Conservation (phyloP, 2,113 vertebrate genomes). For the Aphelocoma coerulescens region DNA sequence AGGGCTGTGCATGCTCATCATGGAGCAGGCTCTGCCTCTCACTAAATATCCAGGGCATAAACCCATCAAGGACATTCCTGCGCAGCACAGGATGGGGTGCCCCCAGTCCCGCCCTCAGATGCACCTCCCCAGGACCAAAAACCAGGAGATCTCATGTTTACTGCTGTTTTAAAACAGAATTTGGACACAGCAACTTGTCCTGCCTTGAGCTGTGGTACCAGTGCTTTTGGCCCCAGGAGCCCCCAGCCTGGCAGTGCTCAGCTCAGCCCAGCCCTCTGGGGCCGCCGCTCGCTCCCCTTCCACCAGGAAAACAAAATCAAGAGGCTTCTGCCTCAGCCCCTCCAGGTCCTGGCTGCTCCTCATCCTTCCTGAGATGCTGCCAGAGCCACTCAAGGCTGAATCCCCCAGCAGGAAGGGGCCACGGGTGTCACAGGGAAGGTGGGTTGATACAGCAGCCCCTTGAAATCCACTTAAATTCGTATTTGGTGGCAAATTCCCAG, state of each 20-base stretch:
- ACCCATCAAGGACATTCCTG: background rate
- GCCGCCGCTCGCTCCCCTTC: rapidly evolving
- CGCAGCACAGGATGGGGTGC: rapidly evolving
- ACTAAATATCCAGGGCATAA: background rate
- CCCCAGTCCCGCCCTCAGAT: rapidly evolving
- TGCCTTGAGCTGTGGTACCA: background rate
- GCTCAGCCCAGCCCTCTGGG: background rate
- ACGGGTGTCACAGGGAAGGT: rapidly evolving
- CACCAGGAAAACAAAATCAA: background rate
- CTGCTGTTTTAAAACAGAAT: background rate
- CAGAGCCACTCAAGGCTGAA: background rate
- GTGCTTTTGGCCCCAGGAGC: background rate
- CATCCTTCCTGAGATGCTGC: background rate
- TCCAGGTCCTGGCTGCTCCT: background rate
- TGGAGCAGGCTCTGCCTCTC: background rate
- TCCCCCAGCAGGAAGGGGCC: background rate
- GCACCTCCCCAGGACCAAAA: background rate
- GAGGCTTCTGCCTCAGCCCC: background rate
- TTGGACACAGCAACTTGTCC: background rate
- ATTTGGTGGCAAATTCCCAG: background rate
- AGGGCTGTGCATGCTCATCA: background rate
- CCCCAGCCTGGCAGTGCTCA: rapidly evolving
- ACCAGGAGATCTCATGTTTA: background rate
- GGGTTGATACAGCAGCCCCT: background rate
- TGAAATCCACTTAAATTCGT: background rate